Base-by-base conservation (phyloP, 2,888 invertebrate genomes). In the Bimastos eiseni region DNA sequence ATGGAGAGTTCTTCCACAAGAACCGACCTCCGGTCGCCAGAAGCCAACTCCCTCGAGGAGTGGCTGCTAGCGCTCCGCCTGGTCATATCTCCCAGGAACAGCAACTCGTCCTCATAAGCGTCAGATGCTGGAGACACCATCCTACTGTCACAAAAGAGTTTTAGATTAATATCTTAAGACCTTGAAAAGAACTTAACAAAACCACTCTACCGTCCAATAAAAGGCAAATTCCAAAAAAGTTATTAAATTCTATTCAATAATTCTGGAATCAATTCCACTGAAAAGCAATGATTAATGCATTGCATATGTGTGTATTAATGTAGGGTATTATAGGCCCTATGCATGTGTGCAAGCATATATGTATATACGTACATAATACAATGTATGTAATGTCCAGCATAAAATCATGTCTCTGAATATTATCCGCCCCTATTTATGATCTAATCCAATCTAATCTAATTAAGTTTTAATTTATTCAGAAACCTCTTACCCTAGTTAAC, bases 81-180 rank as follows among this genome's bases (percentile, higher is more conserved):
- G n/a, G 30, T 70, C n/a, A 70, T n/a, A 70, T 70, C 70, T 70
- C n/a, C 70, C 70, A 70, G n/a, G 70, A 70, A 70, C 70, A 70
- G 70, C 70, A 70, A 70, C n/a, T 70, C 70, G n/a, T 70, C n/a
- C 17, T 70, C 70, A n/a, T 70, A 70, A 70, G n/a, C n/a, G 13
- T 70, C 70, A n/a, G n/a, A 70, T 11, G n/a, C 70, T 70, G 70
- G 70, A n/a, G 70, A 70, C 30, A 70, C 70, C 70, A 70, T 70
- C n/a, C 11, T 70, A 70, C 8, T n/a, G n/a, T n/a, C 70, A 8
- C 8, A n/a, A 70, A 70, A 24, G 24, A 13, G 17, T 44, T 44
- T 44, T 44, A n/a, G 11, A 70, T 13, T 8, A 70, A 6, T 8
- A 70, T 70, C n/a, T 30, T n/a, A n/a, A 3, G 30, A 70, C n/a